Percentiles rank a stretch among this genome's conserved stretches.
phyloP scores from a whole-genome alignment of 2,113 vertebrate species.

The Carassius gibelio region DNA sequence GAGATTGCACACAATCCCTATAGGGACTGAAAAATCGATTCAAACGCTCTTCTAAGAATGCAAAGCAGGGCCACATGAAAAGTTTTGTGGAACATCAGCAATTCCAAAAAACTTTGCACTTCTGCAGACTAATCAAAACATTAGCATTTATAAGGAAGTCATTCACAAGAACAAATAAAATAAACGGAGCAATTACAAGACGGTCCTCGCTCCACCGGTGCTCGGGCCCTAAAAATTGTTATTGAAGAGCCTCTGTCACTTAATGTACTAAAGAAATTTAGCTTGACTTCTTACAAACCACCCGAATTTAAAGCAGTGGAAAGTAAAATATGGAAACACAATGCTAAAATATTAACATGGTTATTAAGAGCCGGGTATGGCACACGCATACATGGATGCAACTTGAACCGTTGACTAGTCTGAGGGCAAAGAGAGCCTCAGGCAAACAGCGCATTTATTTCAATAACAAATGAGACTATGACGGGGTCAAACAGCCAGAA shows the following conservation, averaged over 20 bases:
- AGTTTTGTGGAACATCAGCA: conserved; percentile 33
- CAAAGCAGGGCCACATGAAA: conserved; percentile 58
- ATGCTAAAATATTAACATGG: conserved; percentile 61
- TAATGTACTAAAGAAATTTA: conserved; percentile 36
- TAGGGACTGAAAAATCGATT: conserved; percentile 59
- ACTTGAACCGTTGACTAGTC: conserved; percentile 51
- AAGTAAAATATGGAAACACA: conserved; percentile 55
- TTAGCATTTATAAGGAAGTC: conserved; percentile 7
- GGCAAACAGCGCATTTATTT: neutral
- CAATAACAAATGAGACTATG: neutral
- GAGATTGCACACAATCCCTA: conserved; percentile 49
- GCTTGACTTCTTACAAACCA: neutral
- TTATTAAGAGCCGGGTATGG: conserved; percentile 62
- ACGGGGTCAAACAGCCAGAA: neutral
- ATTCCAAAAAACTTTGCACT: conserved; percentile 7
- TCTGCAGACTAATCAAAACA: conserved; percentile 37
- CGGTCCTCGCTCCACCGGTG: no score
- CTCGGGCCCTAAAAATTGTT: neutral
- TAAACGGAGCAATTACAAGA: no score
- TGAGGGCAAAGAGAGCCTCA: neutral
- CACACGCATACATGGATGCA: conserved; percentile 27
- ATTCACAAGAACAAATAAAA: conserved; percentile 20
- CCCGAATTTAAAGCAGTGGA: conserved; percentile 45
- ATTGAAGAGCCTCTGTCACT: neutral
- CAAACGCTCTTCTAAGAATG: conserved; percentile 59